phyloP scores from a whole-genome alignment of 2,797 vertebrate species.

The Miichthys miiuy region DNA sequence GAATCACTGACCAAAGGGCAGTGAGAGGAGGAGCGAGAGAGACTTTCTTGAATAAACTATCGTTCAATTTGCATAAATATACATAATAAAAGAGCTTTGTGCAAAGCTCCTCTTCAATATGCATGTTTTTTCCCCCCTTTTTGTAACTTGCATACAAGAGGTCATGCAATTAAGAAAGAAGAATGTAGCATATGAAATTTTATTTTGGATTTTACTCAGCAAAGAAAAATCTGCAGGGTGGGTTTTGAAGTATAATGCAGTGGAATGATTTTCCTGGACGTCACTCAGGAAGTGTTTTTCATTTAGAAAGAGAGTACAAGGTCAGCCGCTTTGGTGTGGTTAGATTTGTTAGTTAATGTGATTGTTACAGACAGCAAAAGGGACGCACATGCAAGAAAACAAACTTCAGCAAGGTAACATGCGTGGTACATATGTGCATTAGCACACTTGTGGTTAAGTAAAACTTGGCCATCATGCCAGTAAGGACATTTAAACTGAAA shows the following conservation, averaged over 20 bases:
- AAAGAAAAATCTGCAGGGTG: slow-evolving; percentile 38
- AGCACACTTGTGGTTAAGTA: not conserved
- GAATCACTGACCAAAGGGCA: slow-evolving; percentile 73
- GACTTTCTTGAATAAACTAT: slow-evolving; percentile 80
- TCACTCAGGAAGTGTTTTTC: slow-evolving; percentile 40
- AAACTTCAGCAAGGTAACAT: not conserved
- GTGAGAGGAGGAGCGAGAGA: slow-evolving; percentile 69
- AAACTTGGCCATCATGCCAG: not conserved
- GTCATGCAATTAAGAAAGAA: slow-evolving; percentile 76
- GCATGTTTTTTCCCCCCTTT: slow-evolving; percentile 64
- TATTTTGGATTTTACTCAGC: slow-evolving; percentile 18
- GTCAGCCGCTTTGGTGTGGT: slow-evolving; percentile 13
- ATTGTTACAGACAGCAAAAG: slow-evolving; percentile 38
- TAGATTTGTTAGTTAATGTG: slow-evolving; percentile 29
- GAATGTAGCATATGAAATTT: slow-evolving; percentile 50
- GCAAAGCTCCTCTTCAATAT: slow-evolving; percentile 78
- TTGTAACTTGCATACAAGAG: slow-evolving; percentile 67
- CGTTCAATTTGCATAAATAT: slow-evolving; percentile 83
- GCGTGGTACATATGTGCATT: not conserved
- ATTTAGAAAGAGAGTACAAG: slow-evolving; percentile 10
- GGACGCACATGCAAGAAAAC: slow-evolving; percentile 1
- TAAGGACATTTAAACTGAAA: slow-evolving; percentile 4
- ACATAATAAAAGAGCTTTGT: slow-evolving; percentile 83
- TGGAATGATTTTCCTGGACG: slow-evolving; percentile 54
- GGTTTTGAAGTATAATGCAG: slow-evolving; percentile 50